Evolutionary conservation across 2,113 vertebrate species (phyloP).

Genomic region (Paradisaea rubra): DNA sequence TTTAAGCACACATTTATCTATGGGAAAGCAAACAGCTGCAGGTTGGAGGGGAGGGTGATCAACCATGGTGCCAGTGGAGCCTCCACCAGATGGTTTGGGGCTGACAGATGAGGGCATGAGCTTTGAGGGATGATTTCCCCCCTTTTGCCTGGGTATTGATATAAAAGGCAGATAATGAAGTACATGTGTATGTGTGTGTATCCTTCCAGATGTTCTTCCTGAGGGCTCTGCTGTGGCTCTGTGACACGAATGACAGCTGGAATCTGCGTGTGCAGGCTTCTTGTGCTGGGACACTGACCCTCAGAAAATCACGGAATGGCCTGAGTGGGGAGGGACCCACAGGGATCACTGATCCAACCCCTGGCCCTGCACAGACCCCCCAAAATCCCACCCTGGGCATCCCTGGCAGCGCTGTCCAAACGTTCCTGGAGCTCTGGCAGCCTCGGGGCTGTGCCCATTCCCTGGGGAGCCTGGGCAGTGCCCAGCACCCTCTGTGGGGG

Average conservation of each 20-base stretch:
- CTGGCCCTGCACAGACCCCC: background rate
- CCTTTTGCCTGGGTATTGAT: background rate
- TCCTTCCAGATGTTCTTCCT: background rate
- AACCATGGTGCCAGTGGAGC: background rate
- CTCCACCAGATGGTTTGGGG: background rate
- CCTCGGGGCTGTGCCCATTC: background rate
- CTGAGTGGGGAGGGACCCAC: background rate
- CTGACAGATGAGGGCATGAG: background rate
- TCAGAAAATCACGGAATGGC: background rate
- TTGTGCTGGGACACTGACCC: background rate
- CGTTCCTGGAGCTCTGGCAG: background rate
- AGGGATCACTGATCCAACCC: rapidly evolving
- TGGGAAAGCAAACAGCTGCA: background rate
- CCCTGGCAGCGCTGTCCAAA: background rate
- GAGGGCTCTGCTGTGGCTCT: background rate
- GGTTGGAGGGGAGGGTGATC: background rate
- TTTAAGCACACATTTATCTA: conserved; percentile 28
- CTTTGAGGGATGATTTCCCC: background rate
- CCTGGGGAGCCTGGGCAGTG: background rate
- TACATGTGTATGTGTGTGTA: rapidly evolving
- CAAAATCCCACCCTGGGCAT: background rate
- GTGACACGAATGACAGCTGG: rapidly evolving
- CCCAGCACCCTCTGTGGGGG: background rate
- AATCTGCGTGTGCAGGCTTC: background rate
- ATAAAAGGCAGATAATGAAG: background rate